A percentile compares a stretch with the other conserved stretches of the same genome.
phyloP scores from a whole-genome alignment of 2,113 vertebrate genomes.

The Garra rufa region DNA sequence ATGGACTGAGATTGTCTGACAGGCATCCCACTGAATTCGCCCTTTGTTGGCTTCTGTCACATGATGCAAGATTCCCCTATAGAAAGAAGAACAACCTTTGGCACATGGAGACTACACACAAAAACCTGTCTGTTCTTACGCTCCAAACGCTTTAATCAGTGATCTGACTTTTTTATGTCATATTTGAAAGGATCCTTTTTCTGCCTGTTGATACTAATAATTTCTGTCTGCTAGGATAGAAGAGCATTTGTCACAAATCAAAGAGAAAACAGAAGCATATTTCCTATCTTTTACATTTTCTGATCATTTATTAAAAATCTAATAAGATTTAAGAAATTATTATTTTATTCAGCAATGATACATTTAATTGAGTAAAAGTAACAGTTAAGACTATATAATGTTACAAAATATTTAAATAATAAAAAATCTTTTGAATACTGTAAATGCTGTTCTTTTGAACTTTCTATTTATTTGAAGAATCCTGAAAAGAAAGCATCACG shows the following conservation, averaged over 20 bases:
- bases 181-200: slow-evolving; percentile 26
- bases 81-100: slow-evolving; percentile 41
- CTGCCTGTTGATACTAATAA: not conserved
- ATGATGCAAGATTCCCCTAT: slow-evolving; percentile 40
- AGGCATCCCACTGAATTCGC: slow-evolving; percentile 31
- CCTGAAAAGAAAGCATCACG: not conserved
- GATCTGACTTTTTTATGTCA: not conserved
- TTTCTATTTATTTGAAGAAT: not conserved
- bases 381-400: not conserved
- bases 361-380: not conserved
- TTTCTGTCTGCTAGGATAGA: not conserved
- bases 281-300: not conserved
- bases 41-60: slow-evolving; percentile 54
- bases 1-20: slow-evolving; percentile 25
- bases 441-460: not conserved
- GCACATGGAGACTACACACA: slow-evolving; percentile 32
- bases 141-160: slow-evolving; percentile 33
- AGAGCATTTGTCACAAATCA: not conserved
- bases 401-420: not conserved
- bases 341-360: not conserved
- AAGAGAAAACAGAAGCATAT: not conserved
- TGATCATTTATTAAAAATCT: not conserved
- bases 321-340: not conserved
- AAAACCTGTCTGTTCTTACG: slow-evolving; percentile 43
- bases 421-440: not conserved